These are phyloP conservation scores for Gopherus evgoodei DNA, from an alignment of 2,113 vertebrate species.

Conservation along the genomic window DNA sequence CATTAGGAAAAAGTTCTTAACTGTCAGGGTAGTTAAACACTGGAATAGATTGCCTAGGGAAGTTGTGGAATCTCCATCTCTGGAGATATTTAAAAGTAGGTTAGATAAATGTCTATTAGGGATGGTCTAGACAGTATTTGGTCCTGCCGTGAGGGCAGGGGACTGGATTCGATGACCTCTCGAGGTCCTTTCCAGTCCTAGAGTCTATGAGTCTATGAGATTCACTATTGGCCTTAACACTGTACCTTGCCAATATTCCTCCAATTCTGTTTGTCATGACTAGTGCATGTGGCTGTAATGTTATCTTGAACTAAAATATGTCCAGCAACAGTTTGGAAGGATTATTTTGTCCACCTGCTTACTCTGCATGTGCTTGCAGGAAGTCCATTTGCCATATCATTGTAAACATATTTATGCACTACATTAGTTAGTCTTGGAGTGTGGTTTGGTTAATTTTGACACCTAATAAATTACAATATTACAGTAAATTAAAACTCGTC, in stretches of 20 bases:
- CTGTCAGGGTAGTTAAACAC: too few species aligned
- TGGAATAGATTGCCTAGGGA: too few species aligned
- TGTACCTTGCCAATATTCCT: background rate
- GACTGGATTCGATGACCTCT: too few species aligned
- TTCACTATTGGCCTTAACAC: background rate
- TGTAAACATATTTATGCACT: background rate
- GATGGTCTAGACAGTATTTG: too few species aligned
- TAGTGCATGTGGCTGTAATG: background rate
- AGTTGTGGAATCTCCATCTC: too few species aligned
- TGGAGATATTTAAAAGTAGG: too few species aligned
- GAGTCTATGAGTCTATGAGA: too few species aligned
- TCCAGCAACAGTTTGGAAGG: background rate
- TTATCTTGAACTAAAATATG: background rate
- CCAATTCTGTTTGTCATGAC: background rate
- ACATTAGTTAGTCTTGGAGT: background rate
- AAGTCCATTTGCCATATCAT: background rate
- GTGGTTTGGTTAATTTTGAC: conserved; percentile 10
- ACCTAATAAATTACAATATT: background rate
- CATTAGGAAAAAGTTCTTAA: too few species aligned
- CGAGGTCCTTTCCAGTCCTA: too few species aligned
- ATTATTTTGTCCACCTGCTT: background rate
- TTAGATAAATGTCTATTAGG: too few species aligned
- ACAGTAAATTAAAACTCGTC: background rate
- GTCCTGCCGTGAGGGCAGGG: too few species aligned
- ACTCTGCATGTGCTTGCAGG: background rate